phyloP scores from a whole-genome alignment of 64 coral and sea anemone genomes.

The Porites lutea region DNA sequence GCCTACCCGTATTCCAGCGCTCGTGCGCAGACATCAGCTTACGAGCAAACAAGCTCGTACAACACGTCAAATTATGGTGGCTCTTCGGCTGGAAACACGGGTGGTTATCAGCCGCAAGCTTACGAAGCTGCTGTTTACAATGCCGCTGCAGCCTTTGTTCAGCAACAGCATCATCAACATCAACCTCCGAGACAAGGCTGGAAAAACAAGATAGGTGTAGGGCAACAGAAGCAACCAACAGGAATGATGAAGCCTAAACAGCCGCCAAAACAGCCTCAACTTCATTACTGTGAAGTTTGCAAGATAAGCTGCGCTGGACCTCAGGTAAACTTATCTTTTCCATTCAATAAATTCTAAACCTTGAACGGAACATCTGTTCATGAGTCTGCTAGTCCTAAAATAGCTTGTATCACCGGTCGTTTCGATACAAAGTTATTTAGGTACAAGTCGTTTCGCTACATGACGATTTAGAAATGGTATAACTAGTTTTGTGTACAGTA shows the following conservation, averaged over 20 bases:
- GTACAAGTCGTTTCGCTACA: too few relatives aligned
- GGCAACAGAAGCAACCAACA: slow-evolving; percentile 28
- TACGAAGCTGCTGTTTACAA: slow-evolving; percentile 99
- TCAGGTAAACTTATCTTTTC: slow-evolving; percentile 61
- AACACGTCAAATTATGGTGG: slow-evolving; percentile 81
- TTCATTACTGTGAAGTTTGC: slow-evolving; percentile 99
- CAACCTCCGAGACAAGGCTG: slow-evolving; percentile 52
- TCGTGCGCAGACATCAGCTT: slow-evolving; percentile 76
- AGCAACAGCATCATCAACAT: slow-evolving; percentile 89
- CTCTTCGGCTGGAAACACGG: slow-evolving; percentile 57
- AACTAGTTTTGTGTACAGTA: too few relatives aligned
- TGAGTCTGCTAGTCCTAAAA: too few relatives aligned
- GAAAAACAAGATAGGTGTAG: slow-evolving; percentile 63
- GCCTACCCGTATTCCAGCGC: slow-evolving; percentile 87
- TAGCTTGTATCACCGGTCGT: too few relatives aligned
- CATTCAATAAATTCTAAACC: too few relatives aligned
- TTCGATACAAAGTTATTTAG: too few relatives aligned
- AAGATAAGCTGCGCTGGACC: slow-evolving; percentile 99
- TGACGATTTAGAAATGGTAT: too few relatives aligned
- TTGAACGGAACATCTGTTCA: too few relatives aligned
- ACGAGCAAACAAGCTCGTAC: slow-evolving; percentile 76
- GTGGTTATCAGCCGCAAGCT: slow-evolving; percentile 89
- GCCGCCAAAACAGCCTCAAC: slow-evolving; percentile 88
- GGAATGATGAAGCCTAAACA: slow-evolving; percentile 70
- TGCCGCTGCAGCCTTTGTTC: slow-evolving; percentile 92